Evolutionary conservation across 2,113 vertebrate genomes (phyloP).

Genomic region (Colistium nudipinnis): DNA sequence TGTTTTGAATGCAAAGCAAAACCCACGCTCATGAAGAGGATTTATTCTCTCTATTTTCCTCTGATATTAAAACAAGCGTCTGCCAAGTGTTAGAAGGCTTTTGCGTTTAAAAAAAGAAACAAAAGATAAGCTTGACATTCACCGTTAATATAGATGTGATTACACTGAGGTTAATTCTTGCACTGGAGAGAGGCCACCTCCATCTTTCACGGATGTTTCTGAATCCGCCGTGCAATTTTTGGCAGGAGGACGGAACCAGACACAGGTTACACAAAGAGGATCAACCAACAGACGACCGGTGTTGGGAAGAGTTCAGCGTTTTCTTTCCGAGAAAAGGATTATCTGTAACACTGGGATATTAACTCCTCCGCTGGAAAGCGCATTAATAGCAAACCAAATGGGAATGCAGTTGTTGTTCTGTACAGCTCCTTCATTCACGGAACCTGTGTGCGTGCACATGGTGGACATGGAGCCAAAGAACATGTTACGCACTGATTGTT

Average conservation of each 20-base stretch:
- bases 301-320: conserved; percentile 9
- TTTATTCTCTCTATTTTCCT: conserved; percentile 9
- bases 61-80: conserved; percentile 11
- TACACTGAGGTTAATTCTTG: conserved; percentile 44
- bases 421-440: conserved; percentile 13
- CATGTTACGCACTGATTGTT: neutral
- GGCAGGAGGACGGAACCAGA: conserved; percentile 22
- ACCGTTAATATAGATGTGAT: conserved; percentile 24
- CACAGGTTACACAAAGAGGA: neutral
- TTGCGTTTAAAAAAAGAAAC: too few species aligned
- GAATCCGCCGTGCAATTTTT: conserved; percentile 9
- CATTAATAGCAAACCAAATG: neutral
- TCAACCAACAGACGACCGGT: conserved; percentile 8
- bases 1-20: neutral
- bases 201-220: conserved; percentile 1
- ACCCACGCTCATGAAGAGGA: neutral
- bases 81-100: conserved; percentile 6
- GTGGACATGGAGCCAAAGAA: neutral
- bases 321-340: too few species aligned
- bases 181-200: conserved; percentile 31
- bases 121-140: conserved; percentile 46
- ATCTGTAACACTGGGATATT: neutral
- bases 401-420: neutral
- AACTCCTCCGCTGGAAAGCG: neutral
- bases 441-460: neutral